These are phyloP conservation scores for Limnephilus auricula DNA, from an alignment of 2,888 invertebrate genomes.

Conservation along the genomic window DNA sequence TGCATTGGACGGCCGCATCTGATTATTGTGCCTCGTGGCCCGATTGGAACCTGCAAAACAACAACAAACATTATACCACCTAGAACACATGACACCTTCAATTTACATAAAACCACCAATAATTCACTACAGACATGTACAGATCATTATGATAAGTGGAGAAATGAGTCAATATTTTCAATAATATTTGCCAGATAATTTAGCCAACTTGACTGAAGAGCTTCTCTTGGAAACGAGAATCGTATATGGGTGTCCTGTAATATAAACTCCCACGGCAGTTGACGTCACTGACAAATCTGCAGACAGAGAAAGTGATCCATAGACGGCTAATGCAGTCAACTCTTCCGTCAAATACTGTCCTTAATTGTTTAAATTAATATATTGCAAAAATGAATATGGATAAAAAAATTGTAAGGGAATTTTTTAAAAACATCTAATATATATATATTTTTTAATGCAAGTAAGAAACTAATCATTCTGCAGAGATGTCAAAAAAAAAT, in stretches of 20 bases:
- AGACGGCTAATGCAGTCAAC: slow-evolving; percentile 3
- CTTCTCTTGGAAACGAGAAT: slow-evolving; percentile 16
- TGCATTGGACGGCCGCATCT: slow-evolving; percentile 77
- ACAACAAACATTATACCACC: slow-evolving; percentile 43
- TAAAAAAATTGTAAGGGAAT: background rate
- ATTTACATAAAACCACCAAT: background rate
- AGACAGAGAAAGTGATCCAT: slow-evolving; percentile 16
- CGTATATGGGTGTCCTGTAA: slow-evolving; percentile 36
- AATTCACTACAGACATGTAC: slow-evolving; percentile 17
- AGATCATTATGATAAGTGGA: background rate
- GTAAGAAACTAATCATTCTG: too few species aligned
- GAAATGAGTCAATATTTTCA: slow-evolving; percentile 5
- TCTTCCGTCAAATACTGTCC: slow-evolving; percentile 7
- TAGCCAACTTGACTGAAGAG: background rate
- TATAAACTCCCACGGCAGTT: slow-evolving; percentile 25
- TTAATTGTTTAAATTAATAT: background rate
- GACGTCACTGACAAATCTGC: slow-evolving; percentile 37
- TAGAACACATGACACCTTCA: background rate
- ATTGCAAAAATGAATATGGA: background rate
- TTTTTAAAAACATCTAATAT: too few species aligned
- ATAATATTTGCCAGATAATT: slow-evolving; percentile 25
- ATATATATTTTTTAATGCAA: too few species aligned
- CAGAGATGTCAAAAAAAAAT: background rate
- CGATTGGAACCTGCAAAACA: slow-evolving; percentile 72
- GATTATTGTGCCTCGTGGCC: slow-evolving; percentile 77